phyloP scores from a whole-genome alignment of 2,797 vertebrate species.

The Gymnopithys bicolor region DNA sequence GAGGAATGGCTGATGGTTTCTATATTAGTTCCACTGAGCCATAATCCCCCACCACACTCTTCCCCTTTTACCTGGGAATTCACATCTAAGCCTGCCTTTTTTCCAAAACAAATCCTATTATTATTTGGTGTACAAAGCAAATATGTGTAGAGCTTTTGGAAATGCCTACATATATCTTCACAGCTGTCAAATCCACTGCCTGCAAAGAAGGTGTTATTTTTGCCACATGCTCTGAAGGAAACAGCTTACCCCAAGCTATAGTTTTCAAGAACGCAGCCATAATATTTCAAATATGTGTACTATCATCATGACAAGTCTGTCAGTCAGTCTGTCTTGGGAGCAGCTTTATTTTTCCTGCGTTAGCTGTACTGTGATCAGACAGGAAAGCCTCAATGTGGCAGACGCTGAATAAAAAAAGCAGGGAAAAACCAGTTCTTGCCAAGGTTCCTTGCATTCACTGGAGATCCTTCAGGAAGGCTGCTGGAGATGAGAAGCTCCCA shows the following conservation, averaged over 20 bases:
- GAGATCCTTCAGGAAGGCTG: not conserved
- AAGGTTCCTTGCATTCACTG: not conserved
- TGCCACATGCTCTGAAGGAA: constrained; percentile 20
- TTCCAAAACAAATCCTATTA: not conserved
- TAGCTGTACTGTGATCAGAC: constrained; percentile 31
- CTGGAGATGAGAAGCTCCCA: not conserved
- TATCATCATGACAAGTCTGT: constrained; percentile 42
- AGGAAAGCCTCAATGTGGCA: not conserved
- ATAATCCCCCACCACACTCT: not conserved
- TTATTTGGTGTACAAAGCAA: not conserved
- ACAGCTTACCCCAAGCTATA: not conserved
- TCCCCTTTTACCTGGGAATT: not conserved
- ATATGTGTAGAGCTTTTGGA: not conserved
- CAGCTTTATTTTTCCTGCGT: constrained; percentile 59
- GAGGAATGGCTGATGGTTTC: not conserved
- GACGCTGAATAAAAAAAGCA: not conserved
- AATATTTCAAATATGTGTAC: constrained; percentile 48
- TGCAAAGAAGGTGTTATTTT: constrained; percentile 52
- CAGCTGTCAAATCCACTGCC: constrained; percentile 23
- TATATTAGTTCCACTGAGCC: not conserved
- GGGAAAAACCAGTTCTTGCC: not conserved
- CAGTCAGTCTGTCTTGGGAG: constrained; percentile 51
- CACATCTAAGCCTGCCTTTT: not conserved
- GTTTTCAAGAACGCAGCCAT: not conserved
- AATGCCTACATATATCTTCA: not conserved